A percentile compares a stretch with the other conserved stretches of the same genome.
These are phyloP conservation scores for Lycia hirtaria DNA, from an alignment of 2,888 invertebrate genomes.

Conservation along the genomic window DNA sequence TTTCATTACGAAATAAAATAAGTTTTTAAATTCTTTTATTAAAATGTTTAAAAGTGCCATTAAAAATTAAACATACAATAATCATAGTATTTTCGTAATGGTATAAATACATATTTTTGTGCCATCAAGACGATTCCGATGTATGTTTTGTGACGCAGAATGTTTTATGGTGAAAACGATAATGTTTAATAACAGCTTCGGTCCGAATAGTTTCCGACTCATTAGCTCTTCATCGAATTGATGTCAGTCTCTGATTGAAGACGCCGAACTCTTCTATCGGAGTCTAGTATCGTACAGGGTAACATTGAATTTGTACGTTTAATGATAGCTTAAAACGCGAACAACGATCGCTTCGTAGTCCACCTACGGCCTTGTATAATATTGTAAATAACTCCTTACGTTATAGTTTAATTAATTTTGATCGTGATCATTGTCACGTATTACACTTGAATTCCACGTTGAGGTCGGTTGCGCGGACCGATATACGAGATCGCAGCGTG, in stretches of 20 bases:
- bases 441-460: too few relatives aligned
- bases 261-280: constrained; percentile 28
- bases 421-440: background rate
- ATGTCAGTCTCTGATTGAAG: constrained; percentile 43
- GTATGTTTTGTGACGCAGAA: background rate
- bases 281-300: constrained; percentile 74
- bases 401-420: background rate
- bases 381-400: background rate
- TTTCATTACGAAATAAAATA: constrained; percentile 41
- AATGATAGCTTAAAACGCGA: constrained; percentile 30
- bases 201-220: background rate
- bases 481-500: too few relatives aligned
- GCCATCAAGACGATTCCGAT: constrained; percentile 40
- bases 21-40: constrained; percentile 46
- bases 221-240: too few relatives aligned
- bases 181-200: background rate
- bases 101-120: constrained; percentile 61
- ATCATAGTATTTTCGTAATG: constrained; percentile 77
- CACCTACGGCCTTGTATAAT: constrained; percentile 13
- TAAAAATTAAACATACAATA: constrained; percentile 55
- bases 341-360: constrained; percentile 25
- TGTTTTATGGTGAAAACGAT: background rate
- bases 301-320: constrained; percentile 50
- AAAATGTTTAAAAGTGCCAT: constrained; percentile 79
- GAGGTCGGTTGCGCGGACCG: too few relatives aligned